A percentile compares a stretch with the other conserved stretches of the same genome.
These are phyloP conservation scores for Callyntrura guangdongensis DNA, from an alignment of 2,888 invertebrate genomes.

Conservation along the genomic window DNA sequence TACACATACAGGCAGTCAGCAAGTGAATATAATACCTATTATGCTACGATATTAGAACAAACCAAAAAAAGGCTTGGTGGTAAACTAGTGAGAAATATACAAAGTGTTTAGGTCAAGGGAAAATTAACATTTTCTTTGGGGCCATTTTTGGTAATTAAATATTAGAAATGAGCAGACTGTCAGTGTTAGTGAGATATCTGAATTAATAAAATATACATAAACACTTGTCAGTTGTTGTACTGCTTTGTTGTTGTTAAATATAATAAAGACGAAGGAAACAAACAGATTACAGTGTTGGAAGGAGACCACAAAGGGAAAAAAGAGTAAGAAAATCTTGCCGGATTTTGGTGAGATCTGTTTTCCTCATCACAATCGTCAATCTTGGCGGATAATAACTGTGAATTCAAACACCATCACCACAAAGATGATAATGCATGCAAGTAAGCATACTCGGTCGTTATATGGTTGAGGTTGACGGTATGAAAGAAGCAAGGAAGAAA, in stretches of 20 bases:
- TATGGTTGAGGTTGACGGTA: background rate
- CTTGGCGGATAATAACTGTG: slow-evolving; percentile 26
- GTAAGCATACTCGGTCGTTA: background rate
- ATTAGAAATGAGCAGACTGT: slow-evolving; percentile 73
- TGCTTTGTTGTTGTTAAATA: slow-evolving; percentile 29
- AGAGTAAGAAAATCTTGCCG: slow-evolving; percentile 16
- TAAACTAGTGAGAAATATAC: slow-evolving; percentile 25
- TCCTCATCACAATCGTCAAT: slow-evolving; percentile 30
- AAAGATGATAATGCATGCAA: slow-evolving; percentile 37
- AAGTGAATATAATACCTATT: slow-evolving; percentile 30
- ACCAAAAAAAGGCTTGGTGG: slow-evolving; percentile 40
- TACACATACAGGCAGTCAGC: background rate
- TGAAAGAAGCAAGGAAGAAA: background rate
- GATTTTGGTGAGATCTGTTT: slow-evolving; percentile 47
- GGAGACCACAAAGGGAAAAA: slow-evolving; percentile 2
- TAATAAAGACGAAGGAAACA: slow-evolving; percentile 16
- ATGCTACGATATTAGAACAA: slow-evolving; percentile 26
- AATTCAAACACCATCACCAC: slow-evolving; percentile 14
- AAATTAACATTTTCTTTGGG: slow-evolving; percentile 75
- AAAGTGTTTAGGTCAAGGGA: slow-evolving; percentile 74
- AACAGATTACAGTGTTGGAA: slow-evolving; percentile 8
- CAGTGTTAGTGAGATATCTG: slow-evolving; percentile 69
- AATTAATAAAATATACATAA: slow-evolving; percentile 77
- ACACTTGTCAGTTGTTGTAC: slow-evolving; percentile 51
- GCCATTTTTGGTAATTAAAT: slow-evolving; percentile 76